Conservation (phyloP, 2,113 vertebrate species). For the Thalassarche chlororhynchos region DNA sequence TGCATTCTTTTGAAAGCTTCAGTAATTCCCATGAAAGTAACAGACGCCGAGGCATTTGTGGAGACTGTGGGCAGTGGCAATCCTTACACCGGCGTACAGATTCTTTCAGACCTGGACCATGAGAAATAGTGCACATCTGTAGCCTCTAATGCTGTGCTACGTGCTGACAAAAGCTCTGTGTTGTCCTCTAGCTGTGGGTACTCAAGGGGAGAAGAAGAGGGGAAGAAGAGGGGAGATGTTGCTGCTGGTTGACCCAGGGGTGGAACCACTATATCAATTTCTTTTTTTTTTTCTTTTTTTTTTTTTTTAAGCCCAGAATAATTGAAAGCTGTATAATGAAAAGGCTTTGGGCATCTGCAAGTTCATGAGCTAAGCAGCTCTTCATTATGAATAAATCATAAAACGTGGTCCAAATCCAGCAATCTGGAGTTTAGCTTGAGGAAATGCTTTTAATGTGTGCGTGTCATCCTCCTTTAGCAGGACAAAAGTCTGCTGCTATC, state of each 20-base stretch:
- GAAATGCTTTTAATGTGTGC: neutral
- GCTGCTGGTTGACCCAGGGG: neutral
- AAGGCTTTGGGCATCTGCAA: neutral
- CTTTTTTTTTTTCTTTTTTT: too few species aligned
- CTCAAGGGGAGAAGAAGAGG: neutral
- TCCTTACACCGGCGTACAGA: neutral
- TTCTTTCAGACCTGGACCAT: neutral
- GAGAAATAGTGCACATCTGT: neutral
- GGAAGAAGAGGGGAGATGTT: neutral
- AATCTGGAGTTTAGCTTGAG: neutral
- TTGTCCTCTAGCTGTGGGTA: neutral
- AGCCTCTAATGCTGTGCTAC: neutral
- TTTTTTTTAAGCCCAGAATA: neutral
- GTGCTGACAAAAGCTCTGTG: neutral
- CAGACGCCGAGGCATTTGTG: neutral
- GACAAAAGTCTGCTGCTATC: neutral
- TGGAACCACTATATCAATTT: neutral
- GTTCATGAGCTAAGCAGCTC: neutral
- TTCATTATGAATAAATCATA: slow-evolving; percentile 24
- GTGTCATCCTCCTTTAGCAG: neutral
- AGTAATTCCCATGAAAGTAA: neutral
- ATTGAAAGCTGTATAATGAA: neutral
- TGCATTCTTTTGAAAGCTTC: slow-evolving; percentile 26
- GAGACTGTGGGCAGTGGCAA: neutral
- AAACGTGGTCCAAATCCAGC: neutral